Conservation (phyloP, 2,113 vertebrate genomes). For the Nanorana parkeri region DNA sequence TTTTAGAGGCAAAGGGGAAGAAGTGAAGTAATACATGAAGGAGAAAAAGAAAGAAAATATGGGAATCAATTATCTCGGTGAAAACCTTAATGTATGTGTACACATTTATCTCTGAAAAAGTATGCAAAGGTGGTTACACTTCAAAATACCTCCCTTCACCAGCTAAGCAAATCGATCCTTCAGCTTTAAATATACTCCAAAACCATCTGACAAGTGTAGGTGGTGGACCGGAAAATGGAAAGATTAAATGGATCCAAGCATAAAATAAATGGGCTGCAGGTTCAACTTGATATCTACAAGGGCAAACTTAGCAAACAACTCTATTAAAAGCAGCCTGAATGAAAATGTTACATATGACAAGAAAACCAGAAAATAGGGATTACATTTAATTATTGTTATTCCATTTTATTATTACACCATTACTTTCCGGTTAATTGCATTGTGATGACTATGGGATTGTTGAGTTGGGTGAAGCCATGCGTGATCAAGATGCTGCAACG, state of each 20-base stretch:
- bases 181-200: constrained; percentile 33
- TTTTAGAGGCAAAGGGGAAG: too few species aligned
- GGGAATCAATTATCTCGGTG: too few species aligned
- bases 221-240: constrained; percentile 38
- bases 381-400: constrained; percentile 2
- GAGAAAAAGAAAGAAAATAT: too few species aligned
- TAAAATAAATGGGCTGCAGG: constrained; percentile 16
- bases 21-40: too few species aligned
- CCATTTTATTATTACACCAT: constrained; percentile 22
- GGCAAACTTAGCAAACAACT: constrained; percentile 20
- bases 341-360: constrained; percentile 19
- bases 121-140: too few species aligned
- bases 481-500: neutral
- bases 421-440: constrained; percentile 20
- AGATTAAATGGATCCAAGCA: constrained; percentile 35
- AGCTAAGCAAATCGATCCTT: constrained; percentile 6
- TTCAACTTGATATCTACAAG: constrained; percentile 41
- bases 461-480: constrained; percentile 18
- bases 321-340: constrained; percentile 17
- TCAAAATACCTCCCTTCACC: neutral
- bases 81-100: too few species aligned
- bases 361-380: constrained; percentile 11
- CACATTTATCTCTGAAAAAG: too few species aligned
- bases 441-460: constrained; percentile 16
- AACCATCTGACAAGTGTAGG: constrained; percentile 30